A percentile compares a stretch with the other conserved stretches of the same genome.
phyloP scores from a whole-genome alignment of 2,797 vertebrate species.

The Eupleurogrammus muticus region DNA sequence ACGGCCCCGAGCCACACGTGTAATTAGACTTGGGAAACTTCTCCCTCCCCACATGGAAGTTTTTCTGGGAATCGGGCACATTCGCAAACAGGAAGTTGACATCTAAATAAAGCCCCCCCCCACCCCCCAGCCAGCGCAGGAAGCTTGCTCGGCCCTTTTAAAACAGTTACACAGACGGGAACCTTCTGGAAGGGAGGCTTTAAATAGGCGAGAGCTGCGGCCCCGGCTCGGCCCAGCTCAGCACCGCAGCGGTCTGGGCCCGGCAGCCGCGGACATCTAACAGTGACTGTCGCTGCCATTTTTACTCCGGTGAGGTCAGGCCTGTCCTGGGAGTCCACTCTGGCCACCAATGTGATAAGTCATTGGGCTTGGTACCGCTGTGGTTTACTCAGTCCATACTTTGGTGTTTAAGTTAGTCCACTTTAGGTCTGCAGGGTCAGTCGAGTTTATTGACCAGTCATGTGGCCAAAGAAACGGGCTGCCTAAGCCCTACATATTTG shows the following conservation, averaged over 20 bases:
- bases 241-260: slow-evolving; percentile 73
- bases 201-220: slow-evolving; percentile 69
- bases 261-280: slow-evolving; percentile 58
- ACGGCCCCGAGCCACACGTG: slow-evolving; percentile 60
- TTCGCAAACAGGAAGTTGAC: slow-evolving; percentile 84
- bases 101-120: slow-evolving; percentile 78
- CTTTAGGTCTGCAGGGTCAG: slow-evolving; percentile 67
- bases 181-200: slow-evolving; percentile 62
- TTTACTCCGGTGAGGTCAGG: slow-evolving; percentile 80
- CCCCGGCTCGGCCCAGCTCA: slow-evolving; percentile 58
- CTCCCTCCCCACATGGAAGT: slow-evolving; percentile 68
- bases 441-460: slow-evolving; percentile 60
- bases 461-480: slow-evolving; percentile 36
- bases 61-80: slow-evolving; percentile 75
- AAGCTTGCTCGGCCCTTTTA: slow-evolving; percentile 69
- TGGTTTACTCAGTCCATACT: slow-evolving; percentile 60
- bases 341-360: slow-evolving; percentile 73
- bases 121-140: slow-evolving; percentile 46
- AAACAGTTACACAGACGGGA: slow-evolving; percentile 73
- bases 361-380: slow-evolving; percentile 70
- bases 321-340: slow-evolving; percentile 72
- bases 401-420: slow-evolving; percentile 61
- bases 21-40: slow-evolving; percentile 83
- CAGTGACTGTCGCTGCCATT: slow-evolving; percentile 75
- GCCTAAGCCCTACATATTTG: slow-evolving; percentile 32